Evolutionary conservation across 2,888 invertebrate species (phyloP), one percentile per base, ranked within the genome.

Genomic region (Clanis bilineata): DNA sequence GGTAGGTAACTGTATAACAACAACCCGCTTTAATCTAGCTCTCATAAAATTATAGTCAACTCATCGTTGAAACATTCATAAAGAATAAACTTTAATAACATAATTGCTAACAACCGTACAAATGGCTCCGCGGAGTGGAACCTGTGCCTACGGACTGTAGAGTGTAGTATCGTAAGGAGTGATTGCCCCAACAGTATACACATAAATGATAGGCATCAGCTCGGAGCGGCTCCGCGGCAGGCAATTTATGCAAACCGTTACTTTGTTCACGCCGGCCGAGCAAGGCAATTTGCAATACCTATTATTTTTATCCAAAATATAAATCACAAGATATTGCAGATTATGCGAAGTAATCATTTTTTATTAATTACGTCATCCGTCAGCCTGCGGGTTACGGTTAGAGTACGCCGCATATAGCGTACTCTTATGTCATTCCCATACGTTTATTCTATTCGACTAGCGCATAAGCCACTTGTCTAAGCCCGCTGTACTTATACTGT

Each of bases 241-340:
- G 47, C 58, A 58, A 58, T 51, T 58, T 58, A 58, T 58, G 47
- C 51, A 39, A 51, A 51, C 58, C 58, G 58, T 58, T 58, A 58
- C 38, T 51, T 58, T 51, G 38, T 51, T 45, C 58, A 58, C 25
- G 58, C 58, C 39, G 38, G 25, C 47, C 39, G 58, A 47, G 39
- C 58, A 51, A 39, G 12, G 12, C 47, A 51, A 58, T 58, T 39
- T 58, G 47, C 38, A 58, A 38, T 47, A 47, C 58, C 23, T 58
- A 25, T 51, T 58, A 58, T 22, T 51, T 58, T 36, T 57, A 36
- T 57, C 38, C 38, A 23, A 38, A 36, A 38, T 22, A 23, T 47
- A 38, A 38, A 57, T 23, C 23, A 10, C 22, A 10, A 32, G 15
- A 51, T 32, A 32, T 9, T n/a, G 15, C 10, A 28, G 18, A 3